Percentiles rank a stretch among this genome's conserved stretches.
Conservation (phyloP, 2,797 vertebrate species). For the Mus spretus region DNA sequence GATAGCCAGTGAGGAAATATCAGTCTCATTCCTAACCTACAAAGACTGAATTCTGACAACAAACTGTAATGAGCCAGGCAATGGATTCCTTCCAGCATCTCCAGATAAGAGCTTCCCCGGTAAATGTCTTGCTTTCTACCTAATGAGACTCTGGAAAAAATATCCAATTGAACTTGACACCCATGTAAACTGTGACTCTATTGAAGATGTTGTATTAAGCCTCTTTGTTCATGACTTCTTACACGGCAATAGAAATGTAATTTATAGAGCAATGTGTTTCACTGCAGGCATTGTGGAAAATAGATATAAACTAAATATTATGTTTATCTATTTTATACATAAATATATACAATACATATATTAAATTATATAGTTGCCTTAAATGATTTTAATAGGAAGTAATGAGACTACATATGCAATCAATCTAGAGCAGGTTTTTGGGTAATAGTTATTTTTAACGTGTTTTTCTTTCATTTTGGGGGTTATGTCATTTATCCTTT, state of each 20-base stretch:
- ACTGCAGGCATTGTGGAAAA: not conserved
- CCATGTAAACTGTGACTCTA: not conserved
- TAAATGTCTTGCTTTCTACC: not conserved
- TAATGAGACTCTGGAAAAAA: not conserved
- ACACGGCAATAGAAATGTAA: slow-evolving; percentile 17
- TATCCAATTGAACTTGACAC: not conserved
- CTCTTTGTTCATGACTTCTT: not conserved
- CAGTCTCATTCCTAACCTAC: not conserved
- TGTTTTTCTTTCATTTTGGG: not conserved
- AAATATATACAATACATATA: not conserved
- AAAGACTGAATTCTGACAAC: not conserved
- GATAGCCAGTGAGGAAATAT: not conserved
- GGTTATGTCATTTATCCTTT: not conserved
- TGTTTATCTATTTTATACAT: not conserved
- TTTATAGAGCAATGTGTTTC: not conserved
- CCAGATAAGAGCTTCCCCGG: not conserved
- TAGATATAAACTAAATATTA: not conserved
- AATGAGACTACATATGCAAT: not conserved
- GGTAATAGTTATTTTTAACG: not conserved
- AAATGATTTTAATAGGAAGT: not conserved
- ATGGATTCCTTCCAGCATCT: not conserved
- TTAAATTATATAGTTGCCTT: not conserved
- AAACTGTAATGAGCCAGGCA: not conserved
- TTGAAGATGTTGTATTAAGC: slow-evolving; percentile 8
- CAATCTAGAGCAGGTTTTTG: not conserved